A percentile compares a stretch with the other conserved stretches of the same genome.
These are phyloP conservation scores for Macrotrachela quadricornifera DNA, from an alignment of 1,140 invertebrate genomes.

Conservation along the genomic window DNA sequence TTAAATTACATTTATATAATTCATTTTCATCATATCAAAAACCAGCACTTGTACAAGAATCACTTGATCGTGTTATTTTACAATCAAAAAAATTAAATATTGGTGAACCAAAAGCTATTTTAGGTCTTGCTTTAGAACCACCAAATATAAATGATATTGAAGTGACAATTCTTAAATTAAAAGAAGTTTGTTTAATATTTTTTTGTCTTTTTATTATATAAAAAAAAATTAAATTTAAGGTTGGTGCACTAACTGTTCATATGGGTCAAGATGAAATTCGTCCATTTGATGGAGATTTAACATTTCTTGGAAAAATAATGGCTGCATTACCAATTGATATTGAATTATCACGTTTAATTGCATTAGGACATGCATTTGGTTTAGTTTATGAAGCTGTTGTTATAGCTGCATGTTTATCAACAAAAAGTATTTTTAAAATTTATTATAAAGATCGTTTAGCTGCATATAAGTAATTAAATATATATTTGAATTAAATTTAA, in stretches of 20 bases:
- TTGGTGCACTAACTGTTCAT: too few species aligned
- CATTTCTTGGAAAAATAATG: constrained; percentile 61
- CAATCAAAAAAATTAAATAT: constrained; percentile 59
- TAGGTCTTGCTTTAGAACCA: constrained; percentile 62
- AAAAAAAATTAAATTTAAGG: too few species aligned
- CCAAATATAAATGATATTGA: constrained; percentile 60
- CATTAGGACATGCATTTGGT: constrained; percentile 65
- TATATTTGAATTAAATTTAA: background rate
- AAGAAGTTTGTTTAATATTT: constrained; percentile 42
- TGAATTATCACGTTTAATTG: constrained; percentile 55
- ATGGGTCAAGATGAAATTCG: background rate
- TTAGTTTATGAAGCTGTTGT: constrained; percentile 21
- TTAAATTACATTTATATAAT: constrained; percentile 48
- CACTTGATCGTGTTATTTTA: constrained; percentile 59
- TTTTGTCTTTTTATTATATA: background rate
- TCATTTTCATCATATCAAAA: constrained; percentile 14
- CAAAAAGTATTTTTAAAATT: constrained; percentile 54
- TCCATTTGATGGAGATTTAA: constrained; percentile 59
- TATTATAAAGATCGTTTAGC: constrained; percentile 47
- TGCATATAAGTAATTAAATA: constrained; percentile 41
- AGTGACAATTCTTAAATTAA: constrained; percentile 54
- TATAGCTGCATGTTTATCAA: constrained; percentile 49
- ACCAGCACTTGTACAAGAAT: constrained; percentile 40
- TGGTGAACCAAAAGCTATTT: constrained; percentile 54
- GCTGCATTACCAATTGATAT: constrained; percentile 58